These are phyloP conservation scores for Rissa tridactyla DNA, from an alignment of 2,113 vertebrate species.

Conservation along the genomic window DNA sequence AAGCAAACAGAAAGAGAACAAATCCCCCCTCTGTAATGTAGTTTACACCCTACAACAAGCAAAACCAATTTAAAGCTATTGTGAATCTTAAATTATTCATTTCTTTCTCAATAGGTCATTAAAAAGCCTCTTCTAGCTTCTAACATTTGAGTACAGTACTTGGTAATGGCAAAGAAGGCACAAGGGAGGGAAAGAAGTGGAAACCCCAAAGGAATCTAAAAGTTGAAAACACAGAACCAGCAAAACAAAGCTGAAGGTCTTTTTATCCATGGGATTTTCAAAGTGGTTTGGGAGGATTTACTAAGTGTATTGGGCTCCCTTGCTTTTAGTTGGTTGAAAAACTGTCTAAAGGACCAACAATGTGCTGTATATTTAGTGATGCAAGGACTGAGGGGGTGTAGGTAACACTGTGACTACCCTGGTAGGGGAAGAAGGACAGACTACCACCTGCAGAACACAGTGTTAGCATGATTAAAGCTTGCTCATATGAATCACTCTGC, in stretches of 20 bases:
- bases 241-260: not conserved
- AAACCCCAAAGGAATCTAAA: slow-evolving; percentile 5
- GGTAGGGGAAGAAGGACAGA: not conserved
- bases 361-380: fast-evolving
- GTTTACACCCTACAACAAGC: not conserved
- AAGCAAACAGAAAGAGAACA: slow-evolving; percentile 28
- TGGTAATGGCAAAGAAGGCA: not conserved
- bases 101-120: slow-evolving; percentile 21
- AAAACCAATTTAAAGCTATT: slow-evolving; percentile 41
- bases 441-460: not conserved
- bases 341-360: not conserved
- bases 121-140: not conserved
- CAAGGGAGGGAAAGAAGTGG: not conserved
- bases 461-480: not conserved
- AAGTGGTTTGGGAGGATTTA: not conserved
- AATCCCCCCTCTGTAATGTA: slow-evolving; percentile 5
- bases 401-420: not conserved
- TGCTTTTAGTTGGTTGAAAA: not conserved
- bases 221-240: not conserved
- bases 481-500: not conserved
- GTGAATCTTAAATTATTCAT: slow-evolving; percentile 59
- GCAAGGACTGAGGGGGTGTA: not conserved
- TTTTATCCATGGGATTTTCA: slow-evolving; percentile 34
- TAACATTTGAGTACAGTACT: not conserved
- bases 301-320: not conserved